Percentiles rank a stretch among this genome's conserved stretches.
Conservation (phyloP, 2,888 invertebrate species). For the Fabriciana adippe region DNA sequence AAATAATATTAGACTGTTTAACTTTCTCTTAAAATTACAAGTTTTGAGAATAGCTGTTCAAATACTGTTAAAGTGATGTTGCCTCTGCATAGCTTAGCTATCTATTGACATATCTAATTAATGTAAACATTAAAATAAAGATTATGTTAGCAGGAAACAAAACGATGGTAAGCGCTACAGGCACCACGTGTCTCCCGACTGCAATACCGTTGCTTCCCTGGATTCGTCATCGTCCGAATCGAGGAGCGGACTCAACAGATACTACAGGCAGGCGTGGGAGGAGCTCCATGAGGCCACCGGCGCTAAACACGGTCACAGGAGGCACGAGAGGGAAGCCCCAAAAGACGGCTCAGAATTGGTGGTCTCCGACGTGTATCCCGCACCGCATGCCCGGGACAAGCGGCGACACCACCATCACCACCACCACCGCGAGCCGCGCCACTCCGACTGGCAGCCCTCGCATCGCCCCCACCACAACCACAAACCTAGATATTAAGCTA, state of each 20-base stretch:
- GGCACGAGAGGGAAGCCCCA: constrained; percentile 80
- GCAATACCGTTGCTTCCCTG: constrained; percentile 94
- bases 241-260: constrained; percentile 91
- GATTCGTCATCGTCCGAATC: constrained; percentile 94
- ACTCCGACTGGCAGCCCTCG: constrained; percentile 82
- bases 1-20: too few relatives aligned
- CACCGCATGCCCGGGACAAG: constrained; percentile 76
- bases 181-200: constrained; percentile 94
- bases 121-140: constrained; percentile 27
- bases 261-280: constrained; percentile 96
- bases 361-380: constrained; percentile 84
- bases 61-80: too few relatives aligned
- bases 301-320: constrained; percentile 71
- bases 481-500: constrained; percentile 74
- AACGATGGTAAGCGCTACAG: constrained; percentile 93
- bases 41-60: too few relatives aligned
- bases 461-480: constrained; percentile 79
- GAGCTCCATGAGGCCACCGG: constrained; percentile 92
- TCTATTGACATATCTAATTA: background rate
- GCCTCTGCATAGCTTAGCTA: too few relatives aligned
- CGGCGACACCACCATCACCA: constrained; percentile 89
- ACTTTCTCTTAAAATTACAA: too few relatives aligned
- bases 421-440: constrained; percentile 85
- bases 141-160: constrained; percentile 60
- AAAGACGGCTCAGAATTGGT: constrained; percentile 90